These are phyloP conservation scores for Trematocara caparti DNA, from an alignment of 2,797 vertebrate species.

Conservation along the genomic window DNA sequence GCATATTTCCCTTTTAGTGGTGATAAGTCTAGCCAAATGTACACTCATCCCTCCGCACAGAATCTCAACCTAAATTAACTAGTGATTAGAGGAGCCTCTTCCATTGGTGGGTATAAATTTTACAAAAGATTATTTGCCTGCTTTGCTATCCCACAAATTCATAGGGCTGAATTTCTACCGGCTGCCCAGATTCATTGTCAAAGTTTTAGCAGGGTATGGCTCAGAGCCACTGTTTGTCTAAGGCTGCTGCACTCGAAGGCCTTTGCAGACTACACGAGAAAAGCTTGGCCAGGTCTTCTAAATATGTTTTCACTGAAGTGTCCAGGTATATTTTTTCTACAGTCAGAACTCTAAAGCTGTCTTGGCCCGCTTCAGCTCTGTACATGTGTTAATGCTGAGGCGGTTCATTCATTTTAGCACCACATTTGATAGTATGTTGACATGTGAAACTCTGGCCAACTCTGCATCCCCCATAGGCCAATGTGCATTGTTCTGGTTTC, in stretches of 20 bases:
- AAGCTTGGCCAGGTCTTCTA: slow-evolving; percentile 64
- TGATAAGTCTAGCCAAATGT: slow-evolving; percentile 61
- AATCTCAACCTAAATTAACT: slow-evolving; percentile 54
- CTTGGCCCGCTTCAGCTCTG: slow-evolving; percentile 48
- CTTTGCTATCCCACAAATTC: slow-evolving; percentile 48
- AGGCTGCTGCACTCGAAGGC: slow-evolving; percentile 60
- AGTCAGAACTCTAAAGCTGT: slow-evolving; percentile 50
- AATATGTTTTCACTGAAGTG: slow-evolving; percentile 69
- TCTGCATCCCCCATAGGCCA: slow-evolving; percentile 30
- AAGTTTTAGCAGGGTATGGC: slow-evolving; percentile 61
- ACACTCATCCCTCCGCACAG: slow-evolving; percentile 45
- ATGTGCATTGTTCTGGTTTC: slow-evolving; percentile 49
- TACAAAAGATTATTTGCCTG: slow-evolving; percentile 54
- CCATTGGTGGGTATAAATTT: slow-evolving; percentile 55
- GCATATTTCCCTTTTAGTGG: slow-evolving; percentile 74
- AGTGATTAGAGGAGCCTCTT: slow-evolving; percentile 46
- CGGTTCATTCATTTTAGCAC: slow-evolving; percentile 66
- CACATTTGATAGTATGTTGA: slow-evolving; percentile 70
- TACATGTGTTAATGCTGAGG: slow-evolving; percentile 69
- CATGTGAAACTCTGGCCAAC: slow-evolving; percentile 57
- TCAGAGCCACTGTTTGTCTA: slow-evolving; percentile 68
- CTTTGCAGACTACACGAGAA: slow-evolving; percentile 53
- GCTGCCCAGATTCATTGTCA: slow-evolving; percentile 56
- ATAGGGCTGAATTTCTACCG: slow-evolving; percentile 37
- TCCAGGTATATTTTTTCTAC: slow-evolving; percentile 68